phyloP scores from a whole-genome alignment of 2,113 vertebrate genomes.

The Leucopsar rothschildi region DNA sequence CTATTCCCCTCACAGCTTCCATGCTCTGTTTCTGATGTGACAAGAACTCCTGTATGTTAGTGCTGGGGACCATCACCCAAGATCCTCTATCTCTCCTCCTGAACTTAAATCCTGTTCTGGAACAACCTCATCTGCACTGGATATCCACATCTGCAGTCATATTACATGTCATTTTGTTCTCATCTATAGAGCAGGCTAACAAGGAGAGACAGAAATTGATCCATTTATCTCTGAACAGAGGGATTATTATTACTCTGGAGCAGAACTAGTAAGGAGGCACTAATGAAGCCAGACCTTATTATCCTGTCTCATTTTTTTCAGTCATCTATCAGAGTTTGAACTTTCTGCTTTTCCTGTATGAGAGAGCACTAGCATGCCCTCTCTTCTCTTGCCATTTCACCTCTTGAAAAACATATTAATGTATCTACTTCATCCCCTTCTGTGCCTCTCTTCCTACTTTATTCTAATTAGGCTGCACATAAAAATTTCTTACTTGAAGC shows the following conservation, averaged over 20 bases:
- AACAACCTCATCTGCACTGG: neutral
- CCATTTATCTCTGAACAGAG: neutral
- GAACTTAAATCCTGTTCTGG: neutral
- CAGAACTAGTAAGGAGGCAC: neutral
- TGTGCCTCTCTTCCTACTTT: neutral
- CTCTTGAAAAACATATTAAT: neutral
- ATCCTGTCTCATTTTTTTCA: neutral
- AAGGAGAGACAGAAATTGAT: neutral
- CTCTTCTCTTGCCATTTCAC: neutral
- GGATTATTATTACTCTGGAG: neutral
- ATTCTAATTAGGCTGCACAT: neutral
- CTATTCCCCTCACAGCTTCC: neutral
- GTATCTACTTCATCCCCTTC: neutral
- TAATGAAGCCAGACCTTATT: neutral
- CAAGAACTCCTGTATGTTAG: rapidly evolving
- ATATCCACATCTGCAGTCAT: neutral
- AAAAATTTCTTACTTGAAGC: neutral
- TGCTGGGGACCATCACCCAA: neutral
- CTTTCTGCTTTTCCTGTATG: neutral
- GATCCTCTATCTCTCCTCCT: neutral
- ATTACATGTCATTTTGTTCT: neutral
- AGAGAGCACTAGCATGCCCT: neutral
- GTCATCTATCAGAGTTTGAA: neutral
- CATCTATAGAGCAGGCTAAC: neutral
- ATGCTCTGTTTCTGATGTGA: neutral